These are phyloP conservation scores for Platygyra sinensis DNA, from an alignment of 64 coral and sea anemone species.

Conservation along the genomic window DNA sequence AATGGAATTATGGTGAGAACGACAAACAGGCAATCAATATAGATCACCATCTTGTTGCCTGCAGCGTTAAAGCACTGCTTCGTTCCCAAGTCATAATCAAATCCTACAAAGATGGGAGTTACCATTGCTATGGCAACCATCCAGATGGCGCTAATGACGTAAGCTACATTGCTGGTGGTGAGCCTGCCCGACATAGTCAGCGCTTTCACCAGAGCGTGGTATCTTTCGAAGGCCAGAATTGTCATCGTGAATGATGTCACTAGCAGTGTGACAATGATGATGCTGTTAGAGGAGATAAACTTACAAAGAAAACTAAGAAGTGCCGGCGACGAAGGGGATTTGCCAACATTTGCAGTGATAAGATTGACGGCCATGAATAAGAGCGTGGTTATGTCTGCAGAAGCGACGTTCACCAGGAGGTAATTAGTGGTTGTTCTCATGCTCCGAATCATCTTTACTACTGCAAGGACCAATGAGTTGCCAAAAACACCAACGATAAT, in stretches of 20 bases:
- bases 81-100: background rate
- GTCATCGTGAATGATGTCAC: conserved; percentile 38
- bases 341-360: no score
- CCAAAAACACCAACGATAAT: background rate
- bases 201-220: conserved; percentile 54
- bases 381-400: conserved; percentile 18
- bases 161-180: conserved; percentile 23
- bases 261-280: conserved; percentile 35
- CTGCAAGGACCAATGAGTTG: conserved; percentile 7
- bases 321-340: background rate
- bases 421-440: conserved; percentile 47
- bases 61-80: background rate
- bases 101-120: background rate
- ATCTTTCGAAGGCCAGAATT: conserved; percentile 56
- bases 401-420: conserved; percentile 21
- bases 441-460: background rate
- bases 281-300: conserved; percentile 51
- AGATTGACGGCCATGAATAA: background rate
- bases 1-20: conserved; percentile 55
- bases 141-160: conserved; percentile 52
- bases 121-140: background rate
- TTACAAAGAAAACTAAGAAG: conserved; percentile 54
- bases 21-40: conserved; percentile 47
- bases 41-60: background rate
- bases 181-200: background rate